Evolutionary conservation across 2,113 vertebrate genomes (phyloP).

Genomic region (Odontesthes bonariensis): DNA sequence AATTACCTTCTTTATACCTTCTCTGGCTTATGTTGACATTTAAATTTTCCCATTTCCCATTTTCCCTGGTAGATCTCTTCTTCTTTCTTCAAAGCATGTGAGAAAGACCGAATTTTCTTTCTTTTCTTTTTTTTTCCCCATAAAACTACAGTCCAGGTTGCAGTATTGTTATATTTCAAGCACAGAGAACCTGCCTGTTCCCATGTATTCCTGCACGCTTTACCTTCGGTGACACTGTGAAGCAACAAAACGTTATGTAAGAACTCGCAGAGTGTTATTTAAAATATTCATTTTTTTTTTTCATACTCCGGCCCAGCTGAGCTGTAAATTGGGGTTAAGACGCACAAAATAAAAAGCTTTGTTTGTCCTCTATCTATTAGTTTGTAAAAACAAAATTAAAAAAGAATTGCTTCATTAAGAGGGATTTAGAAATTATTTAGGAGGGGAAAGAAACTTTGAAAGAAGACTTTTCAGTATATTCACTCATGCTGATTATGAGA

Average conservation of each 20-base stretch:
- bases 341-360: not conserved
- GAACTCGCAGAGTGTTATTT: constrained; percentile 1
- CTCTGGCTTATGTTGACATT: not conserved
- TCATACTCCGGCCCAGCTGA: not conserved
- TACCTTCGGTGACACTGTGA: not conserved
- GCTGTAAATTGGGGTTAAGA: not conserved
- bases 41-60: no score
- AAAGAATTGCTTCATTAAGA: not conserved
- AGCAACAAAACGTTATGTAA: not conserved
- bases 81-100: not conserved
- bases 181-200: not conserved
- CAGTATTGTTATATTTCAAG: not conserved
- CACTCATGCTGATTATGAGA: no score
- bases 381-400: not conserved
- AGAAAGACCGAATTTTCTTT: not conserved
- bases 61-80: not conserved
- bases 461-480: not conserved
- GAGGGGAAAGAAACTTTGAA: not conserved
- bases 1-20: not conserved
- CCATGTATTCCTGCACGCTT: not conserved
- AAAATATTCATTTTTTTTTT: no score
- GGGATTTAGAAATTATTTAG: not conserved
- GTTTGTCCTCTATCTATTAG: not conserved
- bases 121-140: no score
- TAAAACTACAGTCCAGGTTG: not conserved